These are phyloP conservation scores for Cephus sareptanus DNA, from an alignment of 2,888 invertebrate species.

Conservation along the genomic window DNA sequence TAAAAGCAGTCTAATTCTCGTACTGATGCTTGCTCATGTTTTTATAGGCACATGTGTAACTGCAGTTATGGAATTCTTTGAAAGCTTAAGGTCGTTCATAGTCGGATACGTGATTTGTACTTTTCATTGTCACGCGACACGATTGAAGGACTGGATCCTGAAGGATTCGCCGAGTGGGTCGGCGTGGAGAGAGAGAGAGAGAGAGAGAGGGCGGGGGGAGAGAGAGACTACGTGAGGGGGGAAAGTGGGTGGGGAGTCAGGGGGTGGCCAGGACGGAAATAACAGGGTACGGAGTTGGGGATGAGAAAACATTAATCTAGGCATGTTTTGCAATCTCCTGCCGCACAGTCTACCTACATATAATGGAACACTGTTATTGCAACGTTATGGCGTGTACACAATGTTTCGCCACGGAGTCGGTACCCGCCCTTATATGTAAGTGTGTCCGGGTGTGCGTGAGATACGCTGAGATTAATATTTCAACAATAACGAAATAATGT, in stretches of 20 bases:
- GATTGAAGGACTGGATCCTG: conserved; percentile 23
- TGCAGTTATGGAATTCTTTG: not conserved
- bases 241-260: conserved; percentile 13
- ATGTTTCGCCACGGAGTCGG: conserved; percentile 36
- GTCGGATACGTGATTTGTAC: conserved; percentile 42
- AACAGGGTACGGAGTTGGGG: conserved; percentile 36
- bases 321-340: conserved; percentile 63
- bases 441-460: conserved; percentile 29
- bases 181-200: conserved; percentile 20
- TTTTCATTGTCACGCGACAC: conserved; percentile 51
- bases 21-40: not conserved
- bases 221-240: conserved; percentile 27
- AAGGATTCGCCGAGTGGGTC: conserved; percentile 17
- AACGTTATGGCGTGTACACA: conserved; percentile 60
- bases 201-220: conserved; percentile 28
- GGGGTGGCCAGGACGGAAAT: conserved; percentile 3
- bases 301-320: conserved; percentile 67
- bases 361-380: conserved; percentile 64
- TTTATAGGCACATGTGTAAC: not conserved
- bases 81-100: not conserved
- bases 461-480: conserved; percentile 58
- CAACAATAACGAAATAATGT: conserved; percentile 49
- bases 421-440: conserved; percentile 9
- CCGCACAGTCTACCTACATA: conserved; percentile 36
- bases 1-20: not conserved